Evolutionary conservation across 1,140 invertebrate species (phyloP), one percentile per base, ranked within the genome.

Genomic region (Tetranychus cinnabarinus): DNA sequence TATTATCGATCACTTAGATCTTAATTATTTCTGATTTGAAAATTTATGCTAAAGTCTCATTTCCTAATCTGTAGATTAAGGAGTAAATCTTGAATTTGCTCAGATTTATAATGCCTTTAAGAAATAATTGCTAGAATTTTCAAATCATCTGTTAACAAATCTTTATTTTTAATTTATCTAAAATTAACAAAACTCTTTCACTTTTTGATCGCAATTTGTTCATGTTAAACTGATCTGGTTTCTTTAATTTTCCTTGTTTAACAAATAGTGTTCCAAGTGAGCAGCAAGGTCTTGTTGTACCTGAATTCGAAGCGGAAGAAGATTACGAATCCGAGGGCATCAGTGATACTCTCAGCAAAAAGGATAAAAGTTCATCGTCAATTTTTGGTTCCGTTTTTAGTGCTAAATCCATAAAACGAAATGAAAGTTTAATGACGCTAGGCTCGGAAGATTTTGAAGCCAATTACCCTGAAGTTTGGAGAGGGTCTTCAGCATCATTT

Each of bases 271-370:
- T 80, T n/a, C 79, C 79, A 2, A 76, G 79, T 66, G 76, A 78
- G n/a, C 77, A 80, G 61, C 78, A 80, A 60, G 74, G 72, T 31
- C 76, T 80, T 72, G 78, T 79, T 63, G 66, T 80, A 45, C 79
- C 79, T 1, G 76, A 78, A 63, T 78, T 80, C 59, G 65, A 69
- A n/a, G 78, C 79, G 59, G 78, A 80, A 59, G 76, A 76, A n/a
- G 75, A 78, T 42, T 72, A 75, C 33, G 69, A 63, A 34, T 61
- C 34, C 33, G n/a, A 55, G 15, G 15, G 10, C 10, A 10, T 55
- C 10, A 55, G 33, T 55, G 33, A 55, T 34, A 55, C 15, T 23
- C 33, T 55, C 10, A 47, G 46, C 23, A 47, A 47, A 47, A 47
- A 47, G 46, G 46, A 47, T 47, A 47, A 47, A 47, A 23, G 33